These are phyloP conservation scores for Paguma larvata DNA, from an alignment of 2,797 vertebrate genomes.

Conservation along the genomic window DNA sequence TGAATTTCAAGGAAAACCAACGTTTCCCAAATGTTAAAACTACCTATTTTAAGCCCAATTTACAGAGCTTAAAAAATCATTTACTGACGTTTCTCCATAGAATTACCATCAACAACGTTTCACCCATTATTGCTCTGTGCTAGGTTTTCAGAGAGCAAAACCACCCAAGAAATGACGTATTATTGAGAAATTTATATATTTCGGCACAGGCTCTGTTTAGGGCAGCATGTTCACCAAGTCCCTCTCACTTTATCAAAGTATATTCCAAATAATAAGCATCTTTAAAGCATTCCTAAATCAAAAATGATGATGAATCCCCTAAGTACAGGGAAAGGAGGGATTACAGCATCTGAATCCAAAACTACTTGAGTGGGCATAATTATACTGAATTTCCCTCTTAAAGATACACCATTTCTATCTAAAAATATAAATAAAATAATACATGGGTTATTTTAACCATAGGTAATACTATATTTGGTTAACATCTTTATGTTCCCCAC, in stretches of 20 bases:
- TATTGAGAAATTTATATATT: background rate
- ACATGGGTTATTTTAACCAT: background rate
- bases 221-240: background rate
- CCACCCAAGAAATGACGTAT: background rate
- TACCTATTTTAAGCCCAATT: background rate
- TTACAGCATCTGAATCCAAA: background rate
- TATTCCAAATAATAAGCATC: slow-evolving; percentile 9
- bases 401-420: background rate
- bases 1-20: slow-evolving; percentile 24
- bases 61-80: background rate
- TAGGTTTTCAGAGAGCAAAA: slow-evolving; percentile 44
- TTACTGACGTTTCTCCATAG: background rate
- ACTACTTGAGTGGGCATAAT: background rate
- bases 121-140: background rate
- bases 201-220: slow-evolving; percentile 4
- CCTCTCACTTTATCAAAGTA: background rate
- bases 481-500: background rate
- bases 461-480: slow-evolving; percentile 17
- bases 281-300: slow-evolving; percentile 43
- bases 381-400: background rate
- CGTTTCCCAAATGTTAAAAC: background rate
- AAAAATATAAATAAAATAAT: background rate
- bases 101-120: background rate
- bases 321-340: background rate
- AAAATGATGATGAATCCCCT: background rate